A percentile compares a stretch with the other conserved stretches of the same genome.
These are phyloP conservation scores for Tetranychus cinnabarinus DNA, from an alignment of 1,140 invertebrate species.

Conservation along the genomic window DNA sequence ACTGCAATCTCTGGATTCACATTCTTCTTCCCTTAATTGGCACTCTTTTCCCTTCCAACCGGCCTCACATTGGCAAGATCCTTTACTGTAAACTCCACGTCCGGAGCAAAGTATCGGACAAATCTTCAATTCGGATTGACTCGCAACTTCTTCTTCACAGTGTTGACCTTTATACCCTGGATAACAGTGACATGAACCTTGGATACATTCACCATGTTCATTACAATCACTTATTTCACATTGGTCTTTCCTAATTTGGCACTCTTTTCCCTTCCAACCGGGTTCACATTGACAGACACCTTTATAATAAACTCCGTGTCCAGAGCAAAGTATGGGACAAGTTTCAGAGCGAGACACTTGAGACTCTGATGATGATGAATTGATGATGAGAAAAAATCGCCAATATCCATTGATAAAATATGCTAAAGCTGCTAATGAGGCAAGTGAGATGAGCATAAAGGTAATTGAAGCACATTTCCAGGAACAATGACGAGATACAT, in stretches of 20 bases:
- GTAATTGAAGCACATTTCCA: too few relatives aligned
- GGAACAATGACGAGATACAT: too few relatives aligned
- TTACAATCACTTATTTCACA: too few relatives aligned
- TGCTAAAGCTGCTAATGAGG: too few relatives aligned
- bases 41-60: slow-evolving; percentile 83
- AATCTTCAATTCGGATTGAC: slow-evolving; percentile 37
- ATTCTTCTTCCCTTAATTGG: slow-evolving; percentile 73
- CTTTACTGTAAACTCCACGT: slow-evolving; percentile 23
- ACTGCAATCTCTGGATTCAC: slow-evolving; percentile 80
- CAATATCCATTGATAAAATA: too few relatives aligned
- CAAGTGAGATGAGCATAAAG: too few relatives aligned
- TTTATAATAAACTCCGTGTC: slow-evolving; percentile 69
- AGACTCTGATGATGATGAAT: too few relatives aligned
- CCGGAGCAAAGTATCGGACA: slow-evolving; percentile 59
- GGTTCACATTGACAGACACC: slow-evolving; percentile 81
- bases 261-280: slow-evolving; percentile 79
- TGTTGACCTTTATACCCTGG: slow-evolving; percentile 61
- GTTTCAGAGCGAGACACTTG: slow-evolving; percentile 1
- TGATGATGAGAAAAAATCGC: too few relatives aligned
- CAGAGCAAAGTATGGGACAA: slow-evolving; percentile 58
- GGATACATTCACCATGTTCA: slow-evolving; percentile 86
- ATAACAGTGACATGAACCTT: slow-evolving; percentile 85
- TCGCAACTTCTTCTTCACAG: too few relatives aligned
- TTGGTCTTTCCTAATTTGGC: slow-evolving; percentile 48
- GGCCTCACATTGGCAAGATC: slow-evolving; percentile 59